Base-by-base conservation (phyloP, 2,113 vertebrate species). In the Siniperca chuatsi region DNA sequence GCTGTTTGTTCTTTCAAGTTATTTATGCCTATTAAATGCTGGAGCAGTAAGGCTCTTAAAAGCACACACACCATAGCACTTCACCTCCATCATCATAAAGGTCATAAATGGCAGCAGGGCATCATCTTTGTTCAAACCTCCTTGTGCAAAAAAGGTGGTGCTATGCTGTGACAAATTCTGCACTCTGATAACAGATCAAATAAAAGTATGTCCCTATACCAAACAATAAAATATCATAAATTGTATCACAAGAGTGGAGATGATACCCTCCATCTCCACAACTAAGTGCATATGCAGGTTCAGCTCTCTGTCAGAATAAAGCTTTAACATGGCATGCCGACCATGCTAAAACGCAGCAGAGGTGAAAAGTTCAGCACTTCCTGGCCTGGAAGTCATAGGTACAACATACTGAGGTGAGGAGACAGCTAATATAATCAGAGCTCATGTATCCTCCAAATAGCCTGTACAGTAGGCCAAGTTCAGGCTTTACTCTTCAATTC, bases 301-400 rank as follows among this genome's bases (percentile, higher is more conserved):
- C 46, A 78, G 46, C 73, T 70, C 33, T 69, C 5, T 29, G 57
- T 62, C 50, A 23, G n/a, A 74, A 46, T 54, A 29, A 66, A 69
- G 4, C 55, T 57, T 44, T 11, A 44, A 73, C 37, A 50, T 33
- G 61, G 4, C 52, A 33, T n/a, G 44, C 58, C 5, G 16, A 52
- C 52, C 13, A 77, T 64, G 85, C 20, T 81, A 75, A 88, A 79
- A 84, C 1, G 6, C 61, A 78, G 75, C 65, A 25, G 85, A 84
- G 88, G 88, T 90, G 83, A 92, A 88, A 85, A 84, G 87, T 93
- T 90, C 83, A 88, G 25, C 81, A 72, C 68, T 71, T 80, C 69
- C 71, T 7, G 16, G 18, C 29, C 64, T 69, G 72, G 62, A 64
- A 77, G 48, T 81, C 75, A 33, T 12, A 35, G 35, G 75, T 37